Evolutionary conservation across 2,888 invertebrate species (phyloP), one percentile per base, ranked within the genome.

Genomic region (Deilephila elpenor): DNA sequence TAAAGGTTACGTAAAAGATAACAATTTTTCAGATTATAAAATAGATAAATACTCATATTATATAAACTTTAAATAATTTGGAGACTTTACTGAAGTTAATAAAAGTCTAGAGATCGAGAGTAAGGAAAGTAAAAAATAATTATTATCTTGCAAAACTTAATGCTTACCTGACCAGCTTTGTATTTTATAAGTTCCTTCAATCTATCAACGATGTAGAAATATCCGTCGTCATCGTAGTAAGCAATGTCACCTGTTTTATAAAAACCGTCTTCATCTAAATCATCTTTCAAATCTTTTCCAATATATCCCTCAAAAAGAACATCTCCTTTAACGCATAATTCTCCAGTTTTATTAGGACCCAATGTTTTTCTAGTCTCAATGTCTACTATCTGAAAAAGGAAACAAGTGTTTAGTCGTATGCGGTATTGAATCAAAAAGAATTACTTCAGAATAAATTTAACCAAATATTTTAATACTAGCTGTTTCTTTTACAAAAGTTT

Each of bases 111-210:
- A 44, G 14, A 5, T 32, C 32, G 32, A 44, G 11, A 14, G 44
- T 44, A 17, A 20, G 8, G n/a, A 14, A 53, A 53, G 17, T 51
- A 20, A 2, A 17, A 51, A 74, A 60, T 71, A 62, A 53, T 61
- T 73, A 37, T 20, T 11, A 11, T 37, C 37, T 34, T 37, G 37
- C 2, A 37, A 5, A 29, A 72, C 25, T 61, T 7, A 20, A n/a
- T 51, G 80, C 83, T 84, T 76, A 91, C 92, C 80, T 92, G 92
- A 79, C 89, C 88, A 59, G 88, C 86, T 37, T 92, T 92, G 73
- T 91, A 92, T 79, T 93, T 92, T 19, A 93, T 92, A 7, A 92
- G 84, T 78, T 93, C 92, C 73, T 93, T 93, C 25, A 92, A 81
- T 78, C 92, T 87, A 59, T 91, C 92, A 0, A 91, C 87, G 44